Evolutionary conservation across 2,113 vertebrate species (phyloP).

Genomic region (Sapayoa aenigma): DNA sequence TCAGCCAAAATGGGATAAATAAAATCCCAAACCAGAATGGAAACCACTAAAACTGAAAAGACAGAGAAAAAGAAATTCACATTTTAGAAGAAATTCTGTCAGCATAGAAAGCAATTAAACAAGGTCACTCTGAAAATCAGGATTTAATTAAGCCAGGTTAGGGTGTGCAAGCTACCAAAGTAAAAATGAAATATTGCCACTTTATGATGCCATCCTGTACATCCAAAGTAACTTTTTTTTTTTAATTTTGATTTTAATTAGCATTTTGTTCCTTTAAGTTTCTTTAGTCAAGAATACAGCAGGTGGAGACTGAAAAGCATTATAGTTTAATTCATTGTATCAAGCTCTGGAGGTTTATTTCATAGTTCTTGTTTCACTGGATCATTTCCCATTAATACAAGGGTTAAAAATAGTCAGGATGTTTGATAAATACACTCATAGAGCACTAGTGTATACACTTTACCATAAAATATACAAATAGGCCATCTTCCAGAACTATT

Average conservation of each 20-base stretch:
- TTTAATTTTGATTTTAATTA: neutral
- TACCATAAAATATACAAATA: neutral
- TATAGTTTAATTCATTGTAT: neutral
- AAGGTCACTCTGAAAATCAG: neutral
- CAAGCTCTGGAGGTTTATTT: neutral
- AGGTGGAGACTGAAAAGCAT: neutral
- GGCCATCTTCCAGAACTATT: neutral
- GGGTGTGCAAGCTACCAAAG: neutral
- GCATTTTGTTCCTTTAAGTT: neutral
- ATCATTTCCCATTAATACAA: neutral
- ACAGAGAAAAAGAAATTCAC: neutral
- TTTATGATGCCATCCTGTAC: neutral
- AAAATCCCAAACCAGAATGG: neutral
- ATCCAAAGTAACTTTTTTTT: neutral
- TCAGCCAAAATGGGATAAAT: neutral
- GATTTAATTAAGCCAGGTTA: neutral
- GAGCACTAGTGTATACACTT: neutral
- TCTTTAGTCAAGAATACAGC: neutral
- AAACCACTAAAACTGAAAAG: neutral
- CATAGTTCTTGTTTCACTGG: neutral
- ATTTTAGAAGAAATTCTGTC: neutral
- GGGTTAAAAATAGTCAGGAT: neutral
- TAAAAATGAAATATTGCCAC: neutral
- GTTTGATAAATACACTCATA: neutral
- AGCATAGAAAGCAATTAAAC: neutral